Conservation (phyloP, 2,113 vertebrate species). For the Opisthocomus hoazin region DNA sequence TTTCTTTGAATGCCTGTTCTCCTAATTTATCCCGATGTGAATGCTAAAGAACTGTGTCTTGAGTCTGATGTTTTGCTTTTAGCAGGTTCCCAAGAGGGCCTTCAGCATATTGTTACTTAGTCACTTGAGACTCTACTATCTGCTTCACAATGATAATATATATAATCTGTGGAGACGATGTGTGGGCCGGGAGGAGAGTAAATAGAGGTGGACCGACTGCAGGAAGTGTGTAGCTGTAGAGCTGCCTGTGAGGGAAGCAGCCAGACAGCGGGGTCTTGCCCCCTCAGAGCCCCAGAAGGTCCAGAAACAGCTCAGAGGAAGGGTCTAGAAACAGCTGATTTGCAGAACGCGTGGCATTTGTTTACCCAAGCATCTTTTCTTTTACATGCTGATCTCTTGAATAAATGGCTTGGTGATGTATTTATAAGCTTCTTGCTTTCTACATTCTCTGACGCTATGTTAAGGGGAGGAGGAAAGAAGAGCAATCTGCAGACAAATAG, state of each 20-base stretch:
- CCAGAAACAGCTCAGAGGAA: background rate
- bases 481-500: background rate
- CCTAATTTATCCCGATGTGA: background rate
- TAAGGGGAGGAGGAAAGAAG: background rate
- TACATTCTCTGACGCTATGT: background rate
- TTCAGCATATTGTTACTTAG: background rate
- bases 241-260: background rate
- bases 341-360: background rate
- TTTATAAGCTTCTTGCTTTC: background rate
- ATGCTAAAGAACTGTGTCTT: background rate
- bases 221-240: background rate
- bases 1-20: background rate
- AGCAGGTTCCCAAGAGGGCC: background rate
- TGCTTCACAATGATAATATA: background rate
- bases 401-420: background rate
- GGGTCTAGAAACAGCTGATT: background rate
- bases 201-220: background rate
- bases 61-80: background rate
- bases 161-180: background rate
- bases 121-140: background rate
- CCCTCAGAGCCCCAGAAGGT: background rate
- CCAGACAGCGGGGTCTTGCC: background rate
- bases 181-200: background rate
- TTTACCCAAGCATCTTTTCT: background rate
- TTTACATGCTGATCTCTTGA: background rate